A percentile compares a stretch with the other conserved stretches of the same genome.
These are phyloP conservation scores for Brachyhypopomus occidentalis DNA, from an alignment of 2,113 vertebrate genomes.

Conservation along the genomic window DNA sequence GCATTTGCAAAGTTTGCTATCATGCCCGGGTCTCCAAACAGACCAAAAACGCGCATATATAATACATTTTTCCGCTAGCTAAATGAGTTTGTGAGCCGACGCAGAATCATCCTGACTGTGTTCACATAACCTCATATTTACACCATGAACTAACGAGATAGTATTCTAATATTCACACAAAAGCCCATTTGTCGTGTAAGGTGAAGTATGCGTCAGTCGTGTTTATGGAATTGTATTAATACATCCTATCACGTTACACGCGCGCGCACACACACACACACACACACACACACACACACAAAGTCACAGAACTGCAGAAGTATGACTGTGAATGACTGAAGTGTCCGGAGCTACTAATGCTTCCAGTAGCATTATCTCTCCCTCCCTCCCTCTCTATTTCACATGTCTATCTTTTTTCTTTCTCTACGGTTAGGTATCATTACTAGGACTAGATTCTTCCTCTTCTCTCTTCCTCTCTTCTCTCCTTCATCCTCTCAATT, in stretches of 20 bases:
- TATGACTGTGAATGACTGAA: neutral
- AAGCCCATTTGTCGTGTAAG: neutral
- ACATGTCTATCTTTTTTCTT: neutral
- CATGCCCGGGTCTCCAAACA: too few relatives aligned
- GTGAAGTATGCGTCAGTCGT: neutral
- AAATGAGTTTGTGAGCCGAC: too few relatives aligned
- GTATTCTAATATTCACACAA: neutral
- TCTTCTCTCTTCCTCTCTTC: neutral
- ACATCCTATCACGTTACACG: neutral
- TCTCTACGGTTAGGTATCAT: neutral
- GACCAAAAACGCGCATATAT: too few relatives aligned
- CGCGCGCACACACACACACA: constrained; percentile 22
- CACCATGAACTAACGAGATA: neutral
- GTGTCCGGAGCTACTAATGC: neutral
- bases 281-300: constrained; percentile 21
- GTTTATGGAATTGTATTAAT: neutral
- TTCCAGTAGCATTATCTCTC: too few relatives aligned
- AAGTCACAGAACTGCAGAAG: neutral
- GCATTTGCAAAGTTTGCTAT: too few relatives aligned
- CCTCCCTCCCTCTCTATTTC: too few relatives aligned
- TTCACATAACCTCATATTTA: neutral
- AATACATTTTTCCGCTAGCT: too few relatives aligned
- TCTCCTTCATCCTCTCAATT: neutral
- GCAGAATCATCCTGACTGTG: constrained; percentile 10
- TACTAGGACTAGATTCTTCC: too few relatives aligned